phyloP scores from a whole-genome alignment of 2,113 vertebrate species.

The Rattus rattus region DNA sequence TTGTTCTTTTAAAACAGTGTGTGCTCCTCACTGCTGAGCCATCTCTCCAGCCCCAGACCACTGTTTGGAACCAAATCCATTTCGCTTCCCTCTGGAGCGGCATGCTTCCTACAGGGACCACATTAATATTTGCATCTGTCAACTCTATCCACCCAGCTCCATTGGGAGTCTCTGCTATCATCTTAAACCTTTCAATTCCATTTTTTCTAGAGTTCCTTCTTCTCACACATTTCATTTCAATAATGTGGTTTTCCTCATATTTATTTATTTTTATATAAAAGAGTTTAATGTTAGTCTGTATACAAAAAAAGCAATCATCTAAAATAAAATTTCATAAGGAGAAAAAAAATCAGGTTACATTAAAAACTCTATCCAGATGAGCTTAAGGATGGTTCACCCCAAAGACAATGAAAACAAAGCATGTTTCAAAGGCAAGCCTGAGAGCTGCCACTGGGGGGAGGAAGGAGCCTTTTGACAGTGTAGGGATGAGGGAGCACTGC shows the following conservation, averaged over 20 bases:
- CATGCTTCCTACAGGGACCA: neutral
- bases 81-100: neutral
- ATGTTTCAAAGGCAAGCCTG: neutral
- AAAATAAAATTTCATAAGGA: constrained; percentile 23
- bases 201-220: neutral
- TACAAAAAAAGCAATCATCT: neutral
- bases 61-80: neutral
- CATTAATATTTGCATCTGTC: neutral
- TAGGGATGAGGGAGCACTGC: neutral
- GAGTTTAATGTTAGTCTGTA: neutral
- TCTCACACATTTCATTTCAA: neutral
- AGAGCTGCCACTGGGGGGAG: neutral
- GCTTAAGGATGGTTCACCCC: neutral
- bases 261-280: neutral
- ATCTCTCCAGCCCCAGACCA: neutral
- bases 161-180: neutral
- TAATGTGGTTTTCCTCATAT: neutral
- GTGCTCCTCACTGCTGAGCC: neutral
- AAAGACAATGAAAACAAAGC: neutral
- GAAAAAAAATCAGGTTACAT: neutral
- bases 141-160: neutral
- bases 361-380: neutral
- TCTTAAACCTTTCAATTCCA: constrained; percentile 17
- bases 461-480: neutral
- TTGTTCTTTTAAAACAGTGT: neutral